Evolutionary conservation across 30 jellyfish, hydroid and myxozoan species (phyloP).

Genomic region (Aurelia sp.): DNA sequence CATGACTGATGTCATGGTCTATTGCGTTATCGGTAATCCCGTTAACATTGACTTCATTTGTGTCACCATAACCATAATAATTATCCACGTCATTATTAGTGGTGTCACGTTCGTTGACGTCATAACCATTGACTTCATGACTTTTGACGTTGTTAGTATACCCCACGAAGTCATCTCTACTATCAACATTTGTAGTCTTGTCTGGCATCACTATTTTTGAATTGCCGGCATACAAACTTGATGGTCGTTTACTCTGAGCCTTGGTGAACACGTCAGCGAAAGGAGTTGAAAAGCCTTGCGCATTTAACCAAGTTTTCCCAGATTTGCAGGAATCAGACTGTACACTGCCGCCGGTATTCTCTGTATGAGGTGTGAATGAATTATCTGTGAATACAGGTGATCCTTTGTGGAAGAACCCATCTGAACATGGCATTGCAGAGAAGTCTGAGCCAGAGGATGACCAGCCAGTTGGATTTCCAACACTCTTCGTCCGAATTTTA

Average conservation of each 20-base stretch:
- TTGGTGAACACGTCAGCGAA: background rate
- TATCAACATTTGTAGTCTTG: background rate
- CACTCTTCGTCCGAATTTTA: no score
- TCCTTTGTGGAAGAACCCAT: slow-evolving; percentile 52
- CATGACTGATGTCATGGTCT: background rate
- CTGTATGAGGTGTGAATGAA: background rate
- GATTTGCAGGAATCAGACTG: no score
- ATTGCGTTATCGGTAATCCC: background rate
- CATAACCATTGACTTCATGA: background rate
- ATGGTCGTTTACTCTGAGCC: background rate
- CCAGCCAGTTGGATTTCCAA: no score
- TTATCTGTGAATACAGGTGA: slow-evolving; percentile 13
- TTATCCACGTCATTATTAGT: background rate
- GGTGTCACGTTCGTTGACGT: background rate
- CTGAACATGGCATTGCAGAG: slow-evolving; percentile 52
- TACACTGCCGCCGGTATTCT: background rate
- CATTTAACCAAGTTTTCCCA: background rate
- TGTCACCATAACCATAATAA: background rate
- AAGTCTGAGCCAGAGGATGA: slow-evolving; percentile 4
- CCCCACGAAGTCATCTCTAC: background rate
- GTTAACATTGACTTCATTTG: background rate
- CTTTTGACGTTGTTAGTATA: background rate
- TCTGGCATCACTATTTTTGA: background rate
- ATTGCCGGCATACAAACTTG: background rate
- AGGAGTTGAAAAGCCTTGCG: background rate